phyloP scores from a whole-genome alignment of 2,113 vertebrate genomes.

The Ahaetulla prasina region DNA sequence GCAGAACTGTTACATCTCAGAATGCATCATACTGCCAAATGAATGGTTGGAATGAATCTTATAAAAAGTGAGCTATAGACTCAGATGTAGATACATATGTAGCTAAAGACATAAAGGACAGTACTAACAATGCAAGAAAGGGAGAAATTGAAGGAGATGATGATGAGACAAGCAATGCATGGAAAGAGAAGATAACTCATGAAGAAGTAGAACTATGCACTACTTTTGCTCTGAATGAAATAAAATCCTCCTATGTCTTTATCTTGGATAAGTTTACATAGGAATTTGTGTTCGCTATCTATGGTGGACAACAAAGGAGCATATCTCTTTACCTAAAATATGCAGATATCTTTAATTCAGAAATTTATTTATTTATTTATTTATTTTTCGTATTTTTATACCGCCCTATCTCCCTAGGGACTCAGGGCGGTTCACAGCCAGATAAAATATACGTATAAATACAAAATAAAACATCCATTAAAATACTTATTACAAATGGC shows the following conservation, averaged over 20 bases:
- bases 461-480: no score
- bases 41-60: background rate
- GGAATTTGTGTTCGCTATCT: background rate
- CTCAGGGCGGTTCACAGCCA: no score
- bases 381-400: no score
- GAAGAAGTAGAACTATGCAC: background rate
- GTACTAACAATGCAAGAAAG: background rate
- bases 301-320: background rate
- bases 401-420: no score
- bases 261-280: background rate
- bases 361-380: no score
- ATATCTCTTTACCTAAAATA: background rate
- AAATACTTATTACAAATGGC: no score
- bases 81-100: background rate
- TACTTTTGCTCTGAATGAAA: background rate
- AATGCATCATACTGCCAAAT: background rate
- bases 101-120: background rate
- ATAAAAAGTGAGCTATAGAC: background rate
- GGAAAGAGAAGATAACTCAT: background rate
- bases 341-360: background rate
- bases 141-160: background rate
- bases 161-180: background rate
- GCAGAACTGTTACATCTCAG: background rate
- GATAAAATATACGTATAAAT: no score
- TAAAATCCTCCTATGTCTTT: background rate